Conservation (phyloP, 2,888 invertebrate species). For the Heliconius cydno region DNA sequence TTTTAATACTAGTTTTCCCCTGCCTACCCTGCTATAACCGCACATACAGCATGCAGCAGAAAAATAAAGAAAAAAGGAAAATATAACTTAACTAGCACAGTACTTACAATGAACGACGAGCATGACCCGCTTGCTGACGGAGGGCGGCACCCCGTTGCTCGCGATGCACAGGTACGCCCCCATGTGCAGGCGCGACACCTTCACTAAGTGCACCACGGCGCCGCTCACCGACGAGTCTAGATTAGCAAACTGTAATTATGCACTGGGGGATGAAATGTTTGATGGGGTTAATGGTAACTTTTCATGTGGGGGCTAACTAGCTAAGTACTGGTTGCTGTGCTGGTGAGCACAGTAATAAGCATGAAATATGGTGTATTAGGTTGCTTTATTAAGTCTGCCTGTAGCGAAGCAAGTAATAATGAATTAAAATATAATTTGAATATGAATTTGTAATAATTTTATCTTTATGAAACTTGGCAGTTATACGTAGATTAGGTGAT, state of each 20-base stretch:
- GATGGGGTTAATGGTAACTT: constrained; percentile 11
- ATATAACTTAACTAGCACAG: background rate
- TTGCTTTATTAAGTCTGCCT: no score
- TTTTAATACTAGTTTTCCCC: no score
- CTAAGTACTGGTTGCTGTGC: background rate
- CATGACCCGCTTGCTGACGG: constrained; percentile 91
- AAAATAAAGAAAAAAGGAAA: background rate
- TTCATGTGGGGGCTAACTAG: constrained; percentile 12
- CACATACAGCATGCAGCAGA: background rate
- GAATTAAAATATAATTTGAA: no score
- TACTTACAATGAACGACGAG: constrained; percentile 92
- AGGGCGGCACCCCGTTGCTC: constrained; percentile 91
- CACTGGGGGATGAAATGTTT: constrained; percentile 26
- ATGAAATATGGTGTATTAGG: no score
- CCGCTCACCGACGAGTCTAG: constrained; percentile 86
- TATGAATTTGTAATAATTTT: no score
- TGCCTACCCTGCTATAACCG: no score
- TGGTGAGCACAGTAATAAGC: no score
- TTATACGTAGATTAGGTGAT: no score
- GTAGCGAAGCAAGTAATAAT: no score
- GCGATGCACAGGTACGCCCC: constrained; percentile 90
- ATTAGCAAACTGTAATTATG: constrained; percentile 53
- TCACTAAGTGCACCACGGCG: constrained; percentile 85
- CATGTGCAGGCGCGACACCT: constrained; percentile 89
- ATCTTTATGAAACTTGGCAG: no score